Percentiles rank a stretch among this genome's conserved stretches.
phyloP scores from a whole-genome alignment of 2,113 vertebrate genomes.

The Raja brachyura region DNA sequence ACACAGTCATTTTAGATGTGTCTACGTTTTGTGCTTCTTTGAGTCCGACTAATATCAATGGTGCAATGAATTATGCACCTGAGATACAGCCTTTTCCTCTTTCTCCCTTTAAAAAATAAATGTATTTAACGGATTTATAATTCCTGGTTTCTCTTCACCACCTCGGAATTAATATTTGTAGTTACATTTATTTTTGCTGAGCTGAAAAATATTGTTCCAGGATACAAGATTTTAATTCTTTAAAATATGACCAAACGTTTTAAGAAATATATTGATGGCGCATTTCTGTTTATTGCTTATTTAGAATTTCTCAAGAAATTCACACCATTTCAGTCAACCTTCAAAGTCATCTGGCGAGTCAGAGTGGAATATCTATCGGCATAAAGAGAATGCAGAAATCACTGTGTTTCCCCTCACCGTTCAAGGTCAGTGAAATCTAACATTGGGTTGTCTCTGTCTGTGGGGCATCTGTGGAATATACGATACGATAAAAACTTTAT shows the following conservation, averaged over 20 bases:
- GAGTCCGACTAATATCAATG: too few species aligned
- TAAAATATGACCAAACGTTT: not conserved
- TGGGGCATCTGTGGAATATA: not conserved
- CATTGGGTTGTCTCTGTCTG: not conserved
- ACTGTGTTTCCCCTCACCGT: constrained; percentile 81
- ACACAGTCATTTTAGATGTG: not conserved
- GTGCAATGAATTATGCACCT: too few species aligned
- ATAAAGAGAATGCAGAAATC: constrained; percentile 81
- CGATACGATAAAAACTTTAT: too few species aligned
- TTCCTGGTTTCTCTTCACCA: not conserved
- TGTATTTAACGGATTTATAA: too few species aligned
- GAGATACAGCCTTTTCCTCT: too few species aligned
- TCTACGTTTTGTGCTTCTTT: not conserved
- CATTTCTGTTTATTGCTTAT: not conserved
- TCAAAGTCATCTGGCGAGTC: constrained; percentile 70
- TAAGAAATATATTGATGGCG: not conserved
- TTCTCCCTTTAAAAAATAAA: too few species aligned
- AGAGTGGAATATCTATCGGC: constrained; percentile 54
- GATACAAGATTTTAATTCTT: not conserved
- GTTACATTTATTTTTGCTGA: not conserved
- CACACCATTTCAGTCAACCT: constrained; percentile 73
- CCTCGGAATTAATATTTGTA: not conserved
- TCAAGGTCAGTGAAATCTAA: constrained; percentile 69
- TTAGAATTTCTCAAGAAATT: constrained; percentile 72
- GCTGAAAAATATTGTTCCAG: not conserved